Base-by-base conservation (phyloP, 2,797 vertebrate species). In the Cyclopterus lumpus region DNA sequence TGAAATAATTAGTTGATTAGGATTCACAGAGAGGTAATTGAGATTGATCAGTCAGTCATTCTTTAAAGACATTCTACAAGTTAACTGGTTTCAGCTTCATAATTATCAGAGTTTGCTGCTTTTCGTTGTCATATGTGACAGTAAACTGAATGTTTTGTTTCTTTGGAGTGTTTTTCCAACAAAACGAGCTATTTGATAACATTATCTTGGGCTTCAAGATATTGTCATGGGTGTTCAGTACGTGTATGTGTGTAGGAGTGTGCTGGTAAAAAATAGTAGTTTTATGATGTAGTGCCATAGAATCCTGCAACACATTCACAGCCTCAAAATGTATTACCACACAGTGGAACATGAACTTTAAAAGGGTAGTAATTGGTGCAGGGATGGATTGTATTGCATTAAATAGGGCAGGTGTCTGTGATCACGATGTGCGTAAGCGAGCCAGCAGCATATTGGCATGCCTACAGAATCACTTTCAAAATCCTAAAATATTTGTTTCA, bases 311-410 rank as follows among this genome's bases (percentile, higher is more conserved):
- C 36, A 58, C 55, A 73, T 60, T 62, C n/a, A 5, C 46, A 24
- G 44, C 5, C 42, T 79, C 42, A 9, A 58, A 58, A 22, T 57
- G 14, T 2, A 38, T 30, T 1, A 30, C 34, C 9, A 30, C 26
- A 48, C 0, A 10, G 55, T 60, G 76, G 32, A 22, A 20, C 42
- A 58, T n/a, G 12, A 67, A 30, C 40, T 55, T 75, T 11, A 67
- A 44, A 67, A 18, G 68, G 30, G 46, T 36, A 24, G 54, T 68
- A 22, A 24, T 63, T 80, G 62, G 66, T 78, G 71, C 61, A 67
- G 38, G 65, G 77, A 26, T 81, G 70, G 30, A 48, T 67, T 62
- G 30, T 57, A 58, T 74, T 70, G 26, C 46, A 57, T 64, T 67
- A 60, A 12, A 55, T 7, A 64, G 28, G 32, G 42, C 51, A 58